A percentile compares a stretch with the other conserved stretches of the same genome.
Evolutionary conservation across 2,113 vertebrate genomes (phyloP).

Genomic region (Tonatia bakeri): DNA sequence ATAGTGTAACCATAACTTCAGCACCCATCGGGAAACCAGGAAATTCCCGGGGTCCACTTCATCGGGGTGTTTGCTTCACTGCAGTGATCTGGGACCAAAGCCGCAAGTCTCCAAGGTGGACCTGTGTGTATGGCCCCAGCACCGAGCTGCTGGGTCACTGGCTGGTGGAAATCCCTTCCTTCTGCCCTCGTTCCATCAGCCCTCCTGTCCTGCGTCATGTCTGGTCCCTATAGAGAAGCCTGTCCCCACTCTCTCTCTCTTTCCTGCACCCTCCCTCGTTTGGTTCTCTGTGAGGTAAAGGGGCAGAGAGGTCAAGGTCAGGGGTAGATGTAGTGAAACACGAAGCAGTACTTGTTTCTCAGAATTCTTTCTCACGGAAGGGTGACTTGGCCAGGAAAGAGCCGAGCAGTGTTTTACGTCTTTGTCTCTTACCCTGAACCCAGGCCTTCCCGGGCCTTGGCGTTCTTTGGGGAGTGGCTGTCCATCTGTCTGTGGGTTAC

Average conservation of each 20-base stretch:
- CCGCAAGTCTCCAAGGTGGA: not conserved
- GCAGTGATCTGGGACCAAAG: not conserved
- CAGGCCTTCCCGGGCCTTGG: constrained; percentile 22
- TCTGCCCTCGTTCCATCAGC: not conserved
- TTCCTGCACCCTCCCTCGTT: not conserved
- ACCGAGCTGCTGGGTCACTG: not conserved
- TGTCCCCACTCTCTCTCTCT: not conserved
- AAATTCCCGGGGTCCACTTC: not conserved
- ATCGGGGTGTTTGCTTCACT: not conserved
- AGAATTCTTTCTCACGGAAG: constrained; percentile 21
- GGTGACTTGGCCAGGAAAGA: not conserved
- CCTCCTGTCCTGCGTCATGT: not conserved
- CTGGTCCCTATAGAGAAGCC: not conserved
- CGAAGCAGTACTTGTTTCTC: not conserved
- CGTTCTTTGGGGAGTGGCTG: not conserved
- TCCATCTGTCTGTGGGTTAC: not conserved
- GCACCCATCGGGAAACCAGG: not conserved
- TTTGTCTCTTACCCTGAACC: not conserved
- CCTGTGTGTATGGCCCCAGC: not conserved
- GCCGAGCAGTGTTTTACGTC: not conserved
- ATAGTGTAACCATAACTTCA: not conserved
- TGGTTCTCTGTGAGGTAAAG: not conserved
- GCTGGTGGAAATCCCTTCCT: not conserved
- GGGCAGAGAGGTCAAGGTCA: not conserved
- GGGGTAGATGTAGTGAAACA: not conserved